A percentile compares a stretch with the other conserved stretches of the same genome.
Evolutionary conservation across 2,113 vertebrate species (phyloP).

Genomic region (Glaucomys volans): DNA sequence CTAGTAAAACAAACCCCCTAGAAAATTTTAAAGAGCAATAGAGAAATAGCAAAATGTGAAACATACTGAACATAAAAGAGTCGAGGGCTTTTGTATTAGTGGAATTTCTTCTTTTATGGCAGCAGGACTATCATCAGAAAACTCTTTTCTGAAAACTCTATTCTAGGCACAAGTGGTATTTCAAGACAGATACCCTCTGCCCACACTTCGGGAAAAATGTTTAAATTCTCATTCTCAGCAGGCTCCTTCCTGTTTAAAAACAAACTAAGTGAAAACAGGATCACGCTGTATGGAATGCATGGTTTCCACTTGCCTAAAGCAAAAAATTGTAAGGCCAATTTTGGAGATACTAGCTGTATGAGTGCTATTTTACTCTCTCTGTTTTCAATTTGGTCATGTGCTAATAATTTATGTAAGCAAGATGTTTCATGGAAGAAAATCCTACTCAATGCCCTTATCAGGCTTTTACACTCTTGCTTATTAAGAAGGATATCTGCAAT

Average conservation of each 20-base stretch:
- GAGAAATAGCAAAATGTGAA: neutral
- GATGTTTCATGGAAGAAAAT: neutral
- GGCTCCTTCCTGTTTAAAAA: neutral
- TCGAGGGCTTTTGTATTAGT: neutral
- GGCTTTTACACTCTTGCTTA: slow-evolving; percentile 5
- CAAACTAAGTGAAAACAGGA: neutral
- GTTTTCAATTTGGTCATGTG: neutral
- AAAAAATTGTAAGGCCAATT: neutral
- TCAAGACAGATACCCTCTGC: neutral
- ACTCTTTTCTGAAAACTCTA: slow-evolving; percentile 6
- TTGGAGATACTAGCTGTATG: neutral
- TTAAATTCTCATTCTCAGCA: neutral
- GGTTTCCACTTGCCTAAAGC: neutral
- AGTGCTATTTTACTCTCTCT: neutral
- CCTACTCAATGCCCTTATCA: neutral
- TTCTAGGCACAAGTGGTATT: neutral
- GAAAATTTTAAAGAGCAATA: neutral
- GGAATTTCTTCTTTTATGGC: neutral
- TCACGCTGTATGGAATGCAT: neutral
- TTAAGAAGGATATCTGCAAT: neutral
- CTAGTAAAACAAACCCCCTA: neutral
- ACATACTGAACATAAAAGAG: neutral
- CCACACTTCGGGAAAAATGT: neutral
- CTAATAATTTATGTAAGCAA: neutral
- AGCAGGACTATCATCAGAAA: neutral